Base-by-base conservation (phyloP, 1,140 invertebrate species). In the Linepithema humile region DNA sequence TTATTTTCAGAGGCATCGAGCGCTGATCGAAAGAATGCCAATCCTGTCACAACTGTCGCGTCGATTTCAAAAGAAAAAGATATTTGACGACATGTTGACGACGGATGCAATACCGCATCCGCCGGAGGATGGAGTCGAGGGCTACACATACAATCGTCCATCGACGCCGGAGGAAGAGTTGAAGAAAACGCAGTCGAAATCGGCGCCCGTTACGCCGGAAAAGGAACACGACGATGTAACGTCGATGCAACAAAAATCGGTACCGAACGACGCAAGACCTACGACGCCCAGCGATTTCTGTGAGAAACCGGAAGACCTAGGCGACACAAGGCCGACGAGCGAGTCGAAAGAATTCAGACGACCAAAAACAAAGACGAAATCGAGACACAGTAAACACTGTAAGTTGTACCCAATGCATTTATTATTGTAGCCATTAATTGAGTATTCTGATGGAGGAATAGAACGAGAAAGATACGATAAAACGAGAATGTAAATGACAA, bases 101-200 rank as follows among this genome's bases (percentile, higher is more conserved):
- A 89, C 90, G 1, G 90, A 91, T 32, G 87, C 88, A 6, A 91
- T 74, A 80, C 84, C 90, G 0, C 86, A 90, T 77, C 90, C 90
- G 20, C 90, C 90, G 2, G 69, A 89, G 3, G 67, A 73, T 60
- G 60, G n/a, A 0, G 48, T 70, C 17, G 29, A 62, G 0, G 82
- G 73, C 17, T 74, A 86, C 29, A 82, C 84, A 5, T 73, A 88
- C 32, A 83, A 86, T 83, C 43, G 80, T 53, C 7, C 57, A 26
- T n/a, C 75, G 26, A 29, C 45, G 0, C 0, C 6, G n/a, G 74
- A 82, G 2, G 32, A 64, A 6, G 29, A 57, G 29, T 38, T 29
- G 9, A 73, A 29, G n/a, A 87, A 87, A 78, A 64, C 32, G n/a
- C 50, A 69, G 3, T 29, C 40, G 0, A 50, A 32, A 15, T 73